phyloP scores from a whole-genome alignment of 2,113 vertebrate species.

The Panthera tigris region DNA sequence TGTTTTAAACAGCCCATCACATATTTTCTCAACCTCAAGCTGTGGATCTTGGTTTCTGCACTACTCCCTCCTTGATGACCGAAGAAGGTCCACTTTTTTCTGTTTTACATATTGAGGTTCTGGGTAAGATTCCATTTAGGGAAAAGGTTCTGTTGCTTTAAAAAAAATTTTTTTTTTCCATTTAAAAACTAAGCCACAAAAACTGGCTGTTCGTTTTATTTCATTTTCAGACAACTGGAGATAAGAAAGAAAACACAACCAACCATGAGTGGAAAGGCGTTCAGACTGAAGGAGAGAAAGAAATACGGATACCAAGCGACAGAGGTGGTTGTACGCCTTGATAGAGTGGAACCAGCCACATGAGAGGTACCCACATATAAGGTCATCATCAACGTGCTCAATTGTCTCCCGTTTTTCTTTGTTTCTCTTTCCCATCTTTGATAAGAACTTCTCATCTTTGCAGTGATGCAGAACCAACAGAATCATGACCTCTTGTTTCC shows the following conservation, averaged over 20 bases:
- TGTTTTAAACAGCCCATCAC: neutral
- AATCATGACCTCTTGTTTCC: neutral
- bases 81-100: neutral
- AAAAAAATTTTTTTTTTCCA: neutral
- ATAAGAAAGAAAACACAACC: neutral
- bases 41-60: neutral
- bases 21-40: constrained; percentile 11
- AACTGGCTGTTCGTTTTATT: neutral
- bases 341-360: neutral
- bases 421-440: neutral
- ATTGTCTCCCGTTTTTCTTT: neutral
- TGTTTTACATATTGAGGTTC: neutral
- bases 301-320: neutral
- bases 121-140: neutral
- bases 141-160: neutral
- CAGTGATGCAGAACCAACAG: neutral
- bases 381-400: neutral
- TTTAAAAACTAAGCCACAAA: neutral
- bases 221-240: neutral
- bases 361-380: neutral
- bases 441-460: neutral
- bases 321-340: too few relatives aligned
- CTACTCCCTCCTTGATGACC: neutral
- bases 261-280: neutral
- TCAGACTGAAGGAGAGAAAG: neutral